These are phyloP conservation scores for Drosophila sturtevanti DNA, from an alignment of 1,140 invertebrate genomes.

Conservation along the genomic window DNA sequence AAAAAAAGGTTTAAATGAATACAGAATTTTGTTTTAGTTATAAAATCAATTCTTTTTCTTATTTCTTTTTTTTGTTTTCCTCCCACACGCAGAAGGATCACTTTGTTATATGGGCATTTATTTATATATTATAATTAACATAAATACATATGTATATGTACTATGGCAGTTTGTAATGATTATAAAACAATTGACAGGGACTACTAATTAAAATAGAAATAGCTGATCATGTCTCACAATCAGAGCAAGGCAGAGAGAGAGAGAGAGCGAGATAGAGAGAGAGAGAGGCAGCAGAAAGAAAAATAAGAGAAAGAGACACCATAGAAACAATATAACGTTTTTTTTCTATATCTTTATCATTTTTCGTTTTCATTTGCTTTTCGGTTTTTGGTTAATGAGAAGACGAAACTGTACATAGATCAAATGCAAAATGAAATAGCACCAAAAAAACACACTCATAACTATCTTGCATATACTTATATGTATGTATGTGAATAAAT, in stretches of 20 bases:
- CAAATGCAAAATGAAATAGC: slow-evolving; percentile 63
- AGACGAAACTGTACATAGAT: slow-evolving; percentile 60
- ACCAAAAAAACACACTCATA: slow-evolving; percentile 29
- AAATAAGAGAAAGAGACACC: slow-evolving; percentile 64
- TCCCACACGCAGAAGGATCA: slow-evolving; percentile 19
- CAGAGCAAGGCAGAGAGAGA: not conserved
- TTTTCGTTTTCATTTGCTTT: not conserved
- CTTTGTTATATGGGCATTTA: slow-evolving; percentile 73
- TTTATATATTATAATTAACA: slow-evolving; percentile 37
- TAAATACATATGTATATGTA: slow-evolving; percentile 4
- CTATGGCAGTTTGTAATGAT: slow-evolving; percentile 55
- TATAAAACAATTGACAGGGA: slow-evolving; percentile 80
- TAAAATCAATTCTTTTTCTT: too few relatives aligned
- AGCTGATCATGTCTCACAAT: slow-evolving; percentile 44
- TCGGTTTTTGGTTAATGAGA: not conserved
- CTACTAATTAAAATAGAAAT: slow-evolving; percentile 72
- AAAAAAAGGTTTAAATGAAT: too few relatives aligned
- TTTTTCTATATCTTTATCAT: slow-evolving; percentile 40
- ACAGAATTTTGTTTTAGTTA: too few relatives aligned
- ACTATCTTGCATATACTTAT: not conserved
- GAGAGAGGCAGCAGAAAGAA: slow-evolving; percentile 17
- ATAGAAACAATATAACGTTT: not conserved
- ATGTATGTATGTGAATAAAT: slow-evolving; percentile 62
- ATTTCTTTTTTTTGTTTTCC: too few relatives aligned
- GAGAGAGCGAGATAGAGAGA: not conserved